Base-by-base conservation (phyloP, 2,113 vertebrate species). In the Crocuta crocuta region DNA sequence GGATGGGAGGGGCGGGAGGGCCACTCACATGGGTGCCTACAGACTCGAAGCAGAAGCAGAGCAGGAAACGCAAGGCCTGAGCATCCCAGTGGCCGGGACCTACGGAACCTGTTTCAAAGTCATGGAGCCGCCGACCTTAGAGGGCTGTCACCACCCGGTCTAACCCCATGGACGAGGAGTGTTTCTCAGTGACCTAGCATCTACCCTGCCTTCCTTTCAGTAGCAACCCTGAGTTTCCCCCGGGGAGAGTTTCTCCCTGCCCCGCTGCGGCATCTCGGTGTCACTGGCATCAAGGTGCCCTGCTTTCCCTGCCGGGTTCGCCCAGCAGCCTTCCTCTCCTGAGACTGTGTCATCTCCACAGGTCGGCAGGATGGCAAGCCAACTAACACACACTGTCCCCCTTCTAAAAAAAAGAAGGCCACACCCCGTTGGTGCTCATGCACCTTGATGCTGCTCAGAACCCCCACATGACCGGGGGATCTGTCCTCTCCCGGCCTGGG, bases 1-100 rank as follows among this genome's bases (percentile, higher is more conserved):
- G 10, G n/a, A 12, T 21, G 3, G 11, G 45, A 13, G 33, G 13
- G 10, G 28, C 19, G 48, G 0, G 1, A 68, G 70, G 66, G n/a
- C 58, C 31, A 63, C 50, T 17, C 10, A 16, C 15, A 6, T 0
- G 1, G 35, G 35, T 26, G 28, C 48, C 80, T 2, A n/a, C 2
- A 35, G 61, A 48, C 39, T 50, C 1, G 0, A 35, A 58, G 19
- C 70, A 45, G 63, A 70, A 35, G 35, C n/a, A 23, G 31, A 74
- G n/a, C 7, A 15, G 39, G n/a, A 31, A 4, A 15, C 0, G 7
- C 21, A 5, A 61, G 50, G n/a, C 61, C 48, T 50, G 23, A 31
- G 50, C 33, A 21, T 6, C n/a, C 2, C 13, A 11, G 17, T 0
- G 5, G 73, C 35, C 0, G 0, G 5, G 53, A 53, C 21, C 35